Percentiles rank a stretch among this genome's conserved stretches.
These are phyloP conservation scores for Plodia interpunctella DNA, from an alignment of 1,140 invertebrate species.

Conservation along the genomic window DNA sequence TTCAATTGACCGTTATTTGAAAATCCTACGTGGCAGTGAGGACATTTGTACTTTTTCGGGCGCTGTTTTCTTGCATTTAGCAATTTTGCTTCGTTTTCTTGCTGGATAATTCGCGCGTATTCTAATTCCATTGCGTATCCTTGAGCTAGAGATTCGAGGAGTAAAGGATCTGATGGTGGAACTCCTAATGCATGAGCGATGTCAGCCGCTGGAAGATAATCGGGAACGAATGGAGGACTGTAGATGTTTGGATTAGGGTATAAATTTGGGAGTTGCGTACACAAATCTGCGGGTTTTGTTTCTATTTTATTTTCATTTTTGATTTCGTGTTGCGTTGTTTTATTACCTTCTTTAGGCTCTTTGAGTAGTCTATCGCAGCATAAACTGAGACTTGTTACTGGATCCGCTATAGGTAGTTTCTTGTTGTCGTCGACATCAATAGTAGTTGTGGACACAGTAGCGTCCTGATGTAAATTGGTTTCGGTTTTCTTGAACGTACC, in stretches of 20 bases:
- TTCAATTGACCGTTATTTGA: slow-evolving; percentile 95
- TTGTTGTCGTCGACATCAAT: slow-evolving; percentile 44
- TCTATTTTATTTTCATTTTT: slow-evolving; percentile 25
- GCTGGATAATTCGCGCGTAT: slow-evolving; percentile 80
- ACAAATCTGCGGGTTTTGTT: slow-evolving; percentile 16
- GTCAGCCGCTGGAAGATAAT: slow-evolving; percentile 60
- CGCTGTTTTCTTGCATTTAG: slow-evolving; percentile 84
- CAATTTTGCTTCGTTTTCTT: slow-evolving; percentile 81
- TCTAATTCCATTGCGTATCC: slow-evolving; percentile 81
- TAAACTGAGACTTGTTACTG: slow-evolving; percentile 52
- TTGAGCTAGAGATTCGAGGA: slow-evolving; percentile 75
- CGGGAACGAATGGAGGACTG: slow-evolving; percentile 45
- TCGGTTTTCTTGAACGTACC: slow-evolving; percentile 54
- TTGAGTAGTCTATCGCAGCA: slow-evolving; percentile 57
- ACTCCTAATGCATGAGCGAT: slow-evolving; percentile 74
- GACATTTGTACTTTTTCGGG: slow-evolving; percentile 93
- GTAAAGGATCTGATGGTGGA: slow-evolving; percentile 70
- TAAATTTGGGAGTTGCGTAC: slow-evolving; percentile 13
- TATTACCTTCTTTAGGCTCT: slow-evolving; percentile 33
- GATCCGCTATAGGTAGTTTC: slow-evolving; percentile 19
- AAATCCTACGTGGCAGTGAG: slow-evolving; percentile 92
- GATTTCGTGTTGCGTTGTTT: not conserved
- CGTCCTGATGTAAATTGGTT: slow-evolving; percentile 66
- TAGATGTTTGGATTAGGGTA: slow-evolving; percentile 26
- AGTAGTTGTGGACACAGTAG: slow-evolving; percentile 76